phyloP scores from a whole-genome alignment of 2,888 invertebrate species.

The Andrena camellia region DNA sequence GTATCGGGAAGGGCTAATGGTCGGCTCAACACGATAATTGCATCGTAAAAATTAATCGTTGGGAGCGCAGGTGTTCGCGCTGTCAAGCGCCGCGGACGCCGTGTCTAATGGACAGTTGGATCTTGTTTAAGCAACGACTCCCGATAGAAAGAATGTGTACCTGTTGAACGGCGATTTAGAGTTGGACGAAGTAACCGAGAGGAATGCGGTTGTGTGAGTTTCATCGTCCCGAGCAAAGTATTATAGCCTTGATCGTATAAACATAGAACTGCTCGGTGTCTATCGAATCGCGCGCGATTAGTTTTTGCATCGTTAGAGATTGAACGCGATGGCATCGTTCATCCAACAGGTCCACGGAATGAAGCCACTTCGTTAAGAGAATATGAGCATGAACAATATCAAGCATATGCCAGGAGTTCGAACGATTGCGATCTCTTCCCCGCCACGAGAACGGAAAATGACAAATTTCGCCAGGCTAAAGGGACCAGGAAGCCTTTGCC shows the following conservation, averaged over 20 bases:
- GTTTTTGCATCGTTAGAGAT: background rate
- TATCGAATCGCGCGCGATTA: slow-evolving; percentile 5
- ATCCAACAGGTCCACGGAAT: background rate
- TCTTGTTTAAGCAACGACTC: slow-evolving; percentile 26
- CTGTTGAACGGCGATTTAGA: slow-evolving; percentile 3
- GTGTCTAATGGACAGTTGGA: slow-evolving; percentile 13
- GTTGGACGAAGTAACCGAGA: background rate
- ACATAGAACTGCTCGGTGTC: background rate
- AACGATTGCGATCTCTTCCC: background rate
- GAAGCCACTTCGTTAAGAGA: no score
- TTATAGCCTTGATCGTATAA: slow-evolving; percentile 2
- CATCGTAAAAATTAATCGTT: slow-evolving; percentile 47
- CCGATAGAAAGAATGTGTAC: slow-evolving; percentile 13
- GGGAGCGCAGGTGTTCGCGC: slow-evolving; percentile 33
- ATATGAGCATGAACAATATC: no score
- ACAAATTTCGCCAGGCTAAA: background rate
- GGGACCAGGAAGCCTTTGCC: slow-evolving; percentile 7
- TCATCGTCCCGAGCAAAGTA: slow-evolving; percentile 4
- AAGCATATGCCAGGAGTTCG: background rate
- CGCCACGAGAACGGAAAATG: background rate
- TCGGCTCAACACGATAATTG: slow-evolving; percentile 50
- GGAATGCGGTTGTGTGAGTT: slow-evolving; percentile 8
- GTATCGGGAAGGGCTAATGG: slow-evolving; percentile 57
- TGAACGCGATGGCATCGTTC: background rate
- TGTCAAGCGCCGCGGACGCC: background rate